phyloP scores from a whole-genome alignment of 2,888 invertebrate species.

The Eulithis prunata region DNA sequence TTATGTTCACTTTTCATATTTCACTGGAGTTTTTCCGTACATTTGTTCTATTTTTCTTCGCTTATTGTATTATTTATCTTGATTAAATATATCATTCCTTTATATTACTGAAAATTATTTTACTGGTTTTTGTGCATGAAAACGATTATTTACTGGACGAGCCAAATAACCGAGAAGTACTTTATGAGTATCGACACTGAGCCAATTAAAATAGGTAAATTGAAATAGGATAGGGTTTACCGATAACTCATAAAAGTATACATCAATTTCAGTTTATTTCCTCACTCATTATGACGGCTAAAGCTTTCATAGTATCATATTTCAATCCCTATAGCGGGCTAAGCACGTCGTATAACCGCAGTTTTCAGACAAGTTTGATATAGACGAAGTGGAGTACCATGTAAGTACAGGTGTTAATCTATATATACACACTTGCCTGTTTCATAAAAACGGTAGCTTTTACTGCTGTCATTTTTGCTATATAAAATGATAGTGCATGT shows the following conservation, averaged over 20 bases:
- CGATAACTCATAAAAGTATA: background rate
- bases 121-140: background rate
- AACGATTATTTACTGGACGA: conserved; percentile 3
- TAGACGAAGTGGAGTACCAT: background rate
- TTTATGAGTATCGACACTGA: background rate
- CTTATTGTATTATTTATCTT: background rate
- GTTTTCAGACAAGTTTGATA: background rate
- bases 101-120: background rate
- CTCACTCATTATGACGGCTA: conserved; percentile 4
- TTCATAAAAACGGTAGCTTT: too few relatives aligned
- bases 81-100: conserved; percentile 4
- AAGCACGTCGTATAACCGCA: background rate
- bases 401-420: background rate
- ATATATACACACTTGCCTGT: too few relatives aligned
- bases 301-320: background rate
- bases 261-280: background rate
- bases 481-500: background rate
- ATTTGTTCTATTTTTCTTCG: background rate
- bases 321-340: background rate
- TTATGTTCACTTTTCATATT: background rate
- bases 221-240: conserved; percentile 5
- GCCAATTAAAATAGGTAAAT: background rate
- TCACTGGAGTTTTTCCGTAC: conserved; percentile 5
- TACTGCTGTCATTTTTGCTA: background rate
- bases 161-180: conserved; percentile 6